Conservation (phyloP, 1,140 invertebrate genomes). For the Trichonephila inaurata region DNA sequence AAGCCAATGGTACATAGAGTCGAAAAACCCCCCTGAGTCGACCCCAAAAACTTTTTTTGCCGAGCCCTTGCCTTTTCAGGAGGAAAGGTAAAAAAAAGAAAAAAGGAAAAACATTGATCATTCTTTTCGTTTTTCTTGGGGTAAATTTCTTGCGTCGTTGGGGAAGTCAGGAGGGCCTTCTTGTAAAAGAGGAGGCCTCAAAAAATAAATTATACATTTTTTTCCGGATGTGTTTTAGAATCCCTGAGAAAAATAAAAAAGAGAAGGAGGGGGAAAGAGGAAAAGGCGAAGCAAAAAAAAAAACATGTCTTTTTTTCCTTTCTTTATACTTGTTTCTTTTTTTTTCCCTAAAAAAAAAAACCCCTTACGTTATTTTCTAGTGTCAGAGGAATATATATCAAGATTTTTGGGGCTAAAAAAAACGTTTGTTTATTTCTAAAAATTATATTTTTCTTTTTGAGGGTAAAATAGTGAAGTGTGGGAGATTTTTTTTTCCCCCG, state of each 20-base stretch:
- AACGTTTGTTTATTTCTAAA: not conserved
- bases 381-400: not conserved
- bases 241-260: not conserved
- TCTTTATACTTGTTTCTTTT: constrained; percentile 13
- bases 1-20: not conserved
- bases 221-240: not conserved
- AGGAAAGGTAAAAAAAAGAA: not conserved
- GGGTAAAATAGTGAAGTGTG: not conserved
- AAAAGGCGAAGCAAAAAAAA: not conserved
- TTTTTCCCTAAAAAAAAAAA: not conserved
- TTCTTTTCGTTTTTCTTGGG: not conserved
- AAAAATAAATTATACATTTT: constrained; percentile 31
- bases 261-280: too few relatives aligned
- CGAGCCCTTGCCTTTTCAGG: not conserved
- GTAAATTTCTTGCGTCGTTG: not conserved
- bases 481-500: not conserved
- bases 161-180: not conserved
- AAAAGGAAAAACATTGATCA: not conserved
- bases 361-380: not conserved
- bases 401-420: not conserved
- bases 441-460: not conserved
- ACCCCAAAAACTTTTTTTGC: not conserved
- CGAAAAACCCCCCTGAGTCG: not conserved
- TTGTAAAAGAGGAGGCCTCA: not conserved
- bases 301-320: not conserved